phyloP scores from a whole-genome alignment of 2,797 vertebrate genomes.

The Protosalanx chinensis region DNA sequence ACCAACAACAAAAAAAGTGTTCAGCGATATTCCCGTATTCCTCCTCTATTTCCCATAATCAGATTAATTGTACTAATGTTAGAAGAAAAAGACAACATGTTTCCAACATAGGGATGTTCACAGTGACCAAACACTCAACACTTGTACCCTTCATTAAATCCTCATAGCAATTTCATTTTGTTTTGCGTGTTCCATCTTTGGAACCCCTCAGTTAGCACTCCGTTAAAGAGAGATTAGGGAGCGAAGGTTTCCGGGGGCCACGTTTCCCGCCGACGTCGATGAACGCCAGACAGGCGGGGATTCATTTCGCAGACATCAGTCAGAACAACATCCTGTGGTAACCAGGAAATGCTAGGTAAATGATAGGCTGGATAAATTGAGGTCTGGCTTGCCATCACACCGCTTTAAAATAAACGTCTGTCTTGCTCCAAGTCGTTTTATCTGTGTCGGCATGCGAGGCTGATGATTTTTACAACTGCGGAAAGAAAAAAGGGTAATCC shows the following conservation, averaged over 20 bases:
- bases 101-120: conserved; percentile 15
- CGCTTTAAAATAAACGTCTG: conserved; percentile 39
- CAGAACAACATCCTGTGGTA: conserved; percentile 62
- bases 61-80: conserved; percentile 14
- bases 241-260: conserved; percentile 54
- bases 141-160: conserved; percentile 6
- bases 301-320: conserved; percentile 21
- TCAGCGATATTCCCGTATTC: conserved; percentile 12
- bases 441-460: conserved; percentile 20
- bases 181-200: conserved; percentile 28
- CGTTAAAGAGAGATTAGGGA: conserved; percentile 52
- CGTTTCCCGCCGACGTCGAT: conserved; percentile 15
- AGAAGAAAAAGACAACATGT: conserved; percentile 18
- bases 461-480: conserved; percentile 25
- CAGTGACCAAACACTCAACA: conserved; percentile 17
- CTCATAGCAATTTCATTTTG: conserved; percentile 33
- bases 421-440: conserved; percentile 33
- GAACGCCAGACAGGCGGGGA: conserved; percentile 31
- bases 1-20: conserved; percentile 1
- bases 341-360: conserved; percentile 69
- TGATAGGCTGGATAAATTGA: conserved; percentile 63
- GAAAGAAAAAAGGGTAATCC: conserved; percentile 12
- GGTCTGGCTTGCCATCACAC: conserved; percentile 46
- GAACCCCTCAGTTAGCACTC: conserved; percentile 48
- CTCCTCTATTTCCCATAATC: not conserved